Evolutionary conservation across 2,113 vertebrate genomes (phyloP), one percentile per base, ranked within the genome.

Genomic region (Nibea coibor): DNA sequence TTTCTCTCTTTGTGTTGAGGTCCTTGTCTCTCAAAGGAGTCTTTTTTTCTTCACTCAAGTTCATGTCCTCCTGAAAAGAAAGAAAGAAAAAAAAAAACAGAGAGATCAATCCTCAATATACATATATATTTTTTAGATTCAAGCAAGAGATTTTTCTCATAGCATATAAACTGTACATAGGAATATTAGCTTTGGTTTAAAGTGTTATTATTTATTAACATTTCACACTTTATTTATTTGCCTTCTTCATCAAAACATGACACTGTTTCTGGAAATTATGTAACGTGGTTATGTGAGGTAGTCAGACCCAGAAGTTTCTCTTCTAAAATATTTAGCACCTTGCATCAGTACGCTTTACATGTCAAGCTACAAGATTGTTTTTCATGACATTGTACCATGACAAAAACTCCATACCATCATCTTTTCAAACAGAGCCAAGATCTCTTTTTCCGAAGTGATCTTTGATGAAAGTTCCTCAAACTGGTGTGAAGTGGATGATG

Each of bases 21-120:
- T 98, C 97, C 71, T 99, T 99, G 88, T 98, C 96, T 88, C 98
- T 95, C 90, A 99, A 91, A 70, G 98, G 98, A 89, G 96, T 94
- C 92, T 98, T 99, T 91, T 97, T 97, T 78, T 99, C 98, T 93
- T 99, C 98, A 91, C 97, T 99, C 93, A 99, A 95, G 94, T 99
- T 99, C 98, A 99, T 99, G 94, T 99, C 98, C 95, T 99, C 98
- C 98, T 99, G 91, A 20, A 88, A 90, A 88, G 8, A 51, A n/a
- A n/a, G n/a, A 45, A 81, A 54, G 35, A 53, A 43, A n/a, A 61
- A 15, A 69, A 68, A 3, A 62, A 26, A 84, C 17, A 31, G 0
- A 54, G 9, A 1, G 11, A 45, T 10, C 8, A 48, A 75, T 26
- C 24, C 24, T 2, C 24, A 26, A 26, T 26, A 26, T 26, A 26